Evolutionary conservation across 2,888 invertebrate species (phyloP).

Genomic region (Ophioninae sp.): DNA sequence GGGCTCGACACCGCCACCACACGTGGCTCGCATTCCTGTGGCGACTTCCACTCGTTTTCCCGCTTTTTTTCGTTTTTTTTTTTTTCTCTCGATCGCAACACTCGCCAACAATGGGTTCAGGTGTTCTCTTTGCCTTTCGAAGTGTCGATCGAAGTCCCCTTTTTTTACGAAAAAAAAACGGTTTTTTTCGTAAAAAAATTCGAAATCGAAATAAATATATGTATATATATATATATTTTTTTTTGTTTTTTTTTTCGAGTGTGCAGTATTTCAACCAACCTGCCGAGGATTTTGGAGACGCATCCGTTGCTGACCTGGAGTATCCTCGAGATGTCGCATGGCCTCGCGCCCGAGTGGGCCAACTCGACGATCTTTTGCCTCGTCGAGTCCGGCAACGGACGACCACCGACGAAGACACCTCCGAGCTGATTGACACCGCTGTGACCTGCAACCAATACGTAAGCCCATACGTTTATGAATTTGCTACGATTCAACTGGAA

Average conservation of each 20-base stretch:
- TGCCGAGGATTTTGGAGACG: constrained; percentile 99
- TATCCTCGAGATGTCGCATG: constrained; percentile 99
- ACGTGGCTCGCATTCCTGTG: constrained; percentile 69
- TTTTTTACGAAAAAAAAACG: too few relatives aligned
- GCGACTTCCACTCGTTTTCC: constrained; percentile 52
- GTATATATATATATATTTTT: neutral
- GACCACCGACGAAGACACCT: constrained; percentile 99
- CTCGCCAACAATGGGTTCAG: neutral
- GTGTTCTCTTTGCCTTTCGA: neutral
- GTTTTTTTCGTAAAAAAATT: too few relatives aligned
- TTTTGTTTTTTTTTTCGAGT: constrained; percentile 14
- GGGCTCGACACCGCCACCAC: constrained; percentile 56
- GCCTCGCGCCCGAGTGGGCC: constrained; percentile 98
- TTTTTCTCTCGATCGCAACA: constrained; percentile 11
- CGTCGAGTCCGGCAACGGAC: constrained; percentile 98
- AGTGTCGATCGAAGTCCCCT: neutral
- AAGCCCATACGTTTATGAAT: constrained; percentile 1
- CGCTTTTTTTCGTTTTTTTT: constrained; percentile 10
- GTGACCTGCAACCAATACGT: constrained; percentile 86
- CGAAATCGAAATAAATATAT: neutral
- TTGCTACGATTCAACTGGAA: too few relatives aligned
- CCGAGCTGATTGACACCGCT: constrained; percentile 99
- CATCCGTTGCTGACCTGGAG: constrained; percentile 99
- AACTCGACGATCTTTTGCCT: constrained; percentile 99
- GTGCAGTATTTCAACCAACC: constrained; percentile 85